Conservation (phyloP, 2,888 invertebrate species). For the Caradrina clavipalpis region DNA sequence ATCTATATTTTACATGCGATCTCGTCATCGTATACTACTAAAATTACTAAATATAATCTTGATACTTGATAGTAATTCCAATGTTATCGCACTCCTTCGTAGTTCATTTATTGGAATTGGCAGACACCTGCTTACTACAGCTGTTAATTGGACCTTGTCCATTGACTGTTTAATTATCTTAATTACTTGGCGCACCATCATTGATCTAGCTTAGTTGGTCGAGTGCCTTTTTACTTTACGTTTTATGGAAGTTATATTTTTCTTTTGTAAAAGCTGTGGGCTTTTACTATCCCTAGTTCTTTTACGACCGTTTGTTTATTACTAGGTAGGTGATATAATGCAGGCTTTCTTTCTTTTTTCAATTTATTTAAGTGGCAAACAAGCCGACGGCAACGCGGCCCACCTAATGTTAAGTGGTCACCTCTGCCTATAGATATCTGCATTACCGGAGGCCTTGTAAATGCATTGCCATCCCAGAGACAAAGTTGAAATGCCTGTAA, state of each 20-base stretch:
- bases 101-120: conserved; percentile 28
- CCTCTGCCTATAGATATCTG: too few species aligned
- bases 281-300: not conserved
- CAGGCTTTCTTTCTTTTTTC: too few species aligned
- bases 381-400: too few species aligned
- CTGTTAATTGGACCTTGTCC: conserved; percentile 64
- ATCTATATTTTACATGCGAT: conserved; percentile 56
- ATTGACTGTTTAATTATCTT: conserved; percentile 71
- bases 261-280: not conserved
- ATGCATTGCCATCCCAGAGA: too few species aligned
- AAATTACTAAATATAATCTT: conserved; percentile 40
- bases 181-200: conserved; percentile 63
- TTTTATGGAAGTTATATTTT: conserved; percentile 27
- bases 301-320: not conserved
- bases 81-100: conserved; percentile 40
- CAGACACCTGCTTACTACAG: conserved; percentile 74
- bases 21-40: conserved; percentile 24
- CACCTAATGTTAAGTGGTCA: too few species aligned
- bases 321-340: not conserved
- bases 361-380: too few species aligned
- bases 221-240: conserved; percentile 24
- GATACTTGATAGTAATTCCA: conserved; percentile 43
- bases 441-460: too few species aligned
- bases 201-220: conserved; percentile 44
- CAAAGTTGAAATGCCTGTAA: too few species aligned